These are phyloP conservation scores for Ambastaia sidthimunki DNA, from an alignment of 2,797 vertebrate genomes.

Conservation along the genomic window DNA sequence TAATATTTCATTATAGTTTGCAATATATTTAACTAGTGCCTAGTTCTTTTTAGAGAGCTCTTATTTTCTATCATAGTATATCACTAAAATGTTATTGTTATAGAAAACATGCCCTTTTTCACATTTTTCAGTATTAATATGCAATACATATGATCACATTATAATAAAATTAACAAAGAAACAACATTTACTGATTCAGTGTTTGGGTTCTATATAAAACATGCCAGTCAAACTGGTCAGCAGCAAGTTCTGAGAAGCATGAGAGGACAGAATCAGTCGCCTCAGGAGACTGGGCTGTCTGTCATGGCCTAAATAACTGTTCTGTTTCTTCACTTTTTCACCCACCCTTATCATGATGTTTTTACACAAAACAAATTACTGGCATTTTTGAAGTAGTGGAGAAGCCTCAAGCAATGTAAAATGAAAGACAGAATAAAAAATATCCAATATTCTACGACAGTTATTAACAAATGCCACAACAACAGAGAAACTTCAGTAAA, in stretches of 20 bases:
- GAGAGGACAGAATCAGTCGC: neutral
- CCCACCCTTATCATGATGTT: constrained; percentile 1
- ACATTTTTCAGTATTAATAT: neutral
- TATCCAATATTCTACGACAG: neutral
- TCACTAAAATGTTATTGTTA: neutral
- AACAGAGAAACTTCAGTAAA: neutral
- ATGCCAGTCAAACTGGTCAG: constrained; percentile 1
- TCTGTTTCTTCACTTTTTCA: neutral
- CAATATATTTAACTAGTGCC: neutral
- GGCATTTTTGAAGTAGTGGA: neutral
- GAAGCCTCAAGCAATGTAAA: neutral
- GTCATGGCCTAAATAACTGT: neutral
- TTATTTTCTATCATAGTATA: neutral
- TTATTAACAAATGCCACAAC: neutral
- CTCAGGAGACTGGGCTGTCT: neutral
- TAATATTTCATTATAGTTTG: too few relatives aligned
- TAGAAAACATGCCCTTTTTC: neutral
- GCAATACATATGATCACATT: neutral
- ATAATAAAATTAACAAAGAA: neutral
- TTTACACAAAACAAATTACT: neutral
- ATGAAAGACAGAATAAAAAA: constrained; percentile 11
- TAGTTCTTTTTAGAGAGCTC: neutral
- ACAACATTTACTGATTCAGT: neutral
- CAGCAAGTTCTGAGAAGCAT: neutral
- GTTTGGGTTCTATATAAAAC: neutral